Evolutionary conservation across 2,797 vertebrate genomes (phyloP), one percentile per base, ranked within the genome.

Genomic region (Syngnathus acus): DNA sequence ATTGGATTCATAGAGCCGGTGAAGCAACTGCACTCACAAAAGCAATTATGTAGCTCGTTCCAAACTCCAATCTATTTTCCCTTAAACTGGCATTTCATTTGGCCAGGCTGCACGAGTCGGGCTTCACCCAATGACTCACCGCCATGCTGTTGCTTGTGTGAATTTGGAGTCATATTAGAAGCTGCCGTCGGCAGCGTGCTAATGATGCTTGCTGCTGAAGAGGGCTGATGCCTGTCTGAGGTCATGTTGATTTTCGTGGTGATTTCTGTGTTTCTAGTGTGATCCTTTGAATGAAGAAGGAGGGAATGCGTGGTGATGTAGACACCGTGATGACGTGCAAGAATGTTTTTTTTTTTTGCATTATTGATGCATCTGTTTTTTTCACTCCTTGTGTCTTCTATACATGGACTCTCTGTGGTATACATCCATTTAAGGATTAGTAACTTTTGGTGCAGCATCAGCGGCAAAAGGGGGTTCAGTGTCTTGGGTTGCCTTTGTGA

Each of bases 91-190:
- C 16, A 1, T 72, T 45, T 67, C 57, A 47, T 79, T 69, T 78
- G 42, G 39, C 0, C 59, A 9, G 39, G 9, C 66, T 58, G 40
- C 9, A 40, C 72, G 59, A 68, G 37, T 71, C 5, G 17, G 65
- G 72, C 79, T 64, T 73, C 69, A 68, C 48, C 43, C 0, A 13
- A 68, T 87, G 86, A 86, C 70, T 89, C 84, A 89, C 67, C 37
- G 4, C 45, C 40, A 23, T 2, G 32, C 32, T 32, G 32, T 32
- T 32, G 32, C 32, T 32, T 32, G 32, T 32, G 65, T 58, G 68
- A 53, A 66, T 75, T 82, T 72, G 71, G 75, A 66, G 77, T 71
- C 76, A 69, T 74, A 79, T 86, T 82, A 84, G 81, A 80, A 82
- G 76, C 81, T 79, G 78, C 72, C 77, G 26, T 77, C 59, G 39